A percentile compares a stretch with the other conserved stretches of the same genome.
Conservation (phyloP, 2,113 vertebrate genomes). For the Canis aureus region DNA sequence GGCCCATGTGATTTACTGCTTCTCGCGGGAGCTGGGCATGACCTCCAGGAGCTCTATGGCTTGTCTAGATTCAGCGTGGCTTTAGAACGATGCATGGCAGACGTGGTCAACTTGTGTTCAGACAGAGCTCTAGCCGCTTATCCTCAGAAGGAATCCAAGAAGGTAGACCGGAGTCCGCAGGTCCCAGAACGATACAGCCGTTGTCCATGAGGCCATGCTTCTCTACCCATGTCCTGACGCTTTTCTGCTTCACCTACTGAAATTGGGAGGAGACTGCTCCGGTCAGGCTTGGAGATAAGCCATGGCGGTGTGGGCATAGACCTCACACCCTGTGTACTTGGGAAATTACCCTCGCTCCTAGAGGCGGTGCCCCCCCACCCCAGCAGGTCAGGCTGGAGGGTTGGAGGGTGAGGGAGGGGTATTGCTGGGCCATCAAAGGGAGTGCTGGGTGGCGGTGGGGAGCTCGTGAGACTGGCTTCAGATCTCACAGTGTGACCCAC, state of each 20-base stretch:
- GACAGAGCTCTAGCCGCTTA: neutral
- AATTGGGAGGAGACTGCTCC: neutral
- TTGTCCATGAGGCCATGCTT: accelerated
- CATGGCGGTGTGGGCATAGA: neutral
- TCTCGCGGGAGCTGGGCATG: neutral
- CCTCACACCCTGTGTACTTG: accelerated
- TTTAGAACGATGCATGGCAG: neutral
- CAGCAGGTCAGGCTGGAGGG: no score
- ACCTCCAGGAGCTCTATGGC: accelerated
- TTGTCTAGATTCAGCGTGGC: neutral
- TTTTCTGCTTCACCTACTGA: neutral
- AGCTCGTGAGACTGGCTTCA: neutral
- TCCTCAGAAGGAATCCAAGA: neutral
- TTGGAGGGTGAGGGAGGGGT: accelerated
- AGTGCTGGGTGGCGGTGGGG: neutral
- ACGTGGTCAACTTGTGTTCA: neutral
- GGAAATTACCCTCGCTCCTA: neutral
- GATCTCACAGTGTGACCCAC: neutral
- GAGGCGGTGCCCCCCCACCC: accelerated
- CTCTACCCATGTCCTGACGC: neutral
- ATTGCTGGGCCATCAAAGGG: neutral
- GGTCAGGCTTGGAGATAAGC: neutral
- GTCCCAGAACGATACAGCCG: neutral
- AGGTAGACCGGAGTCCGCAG: neutral
- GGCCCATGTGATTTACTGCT: neutral